Conservation (phyloP, 2,888 invertebrate species). For the Aelia acuminata region DNA sequence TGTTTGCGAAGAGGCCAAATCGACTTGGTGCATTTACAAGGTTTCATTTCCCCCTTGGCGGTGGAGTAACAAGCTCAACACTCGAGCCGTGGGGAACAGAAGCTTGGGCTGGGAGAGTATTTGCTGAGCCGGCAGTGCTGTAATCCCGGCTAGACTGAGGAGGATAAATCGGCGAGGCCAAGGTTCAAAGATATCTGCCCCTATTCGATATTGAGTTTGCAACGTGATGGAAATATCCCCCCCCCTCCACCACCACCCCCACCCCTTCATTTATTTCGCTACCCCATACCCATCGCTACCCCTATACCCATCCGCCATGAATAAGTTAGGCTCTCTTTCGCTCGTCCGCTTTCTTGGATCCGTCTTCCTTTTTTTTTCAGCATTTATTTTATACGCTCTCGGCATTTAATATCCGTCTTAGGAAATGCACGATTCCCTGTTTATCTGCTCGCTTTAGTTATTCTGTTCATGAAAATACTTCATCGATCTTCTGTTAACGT, state of each 20-base stretch:
- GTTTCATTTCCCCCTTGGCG: background rate
- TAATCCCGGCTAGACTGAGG: constrained; percentile 43
- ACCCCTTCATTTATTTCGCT: constrained; percentile 54
- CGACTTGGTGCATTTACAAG: constrained; percentile 1
- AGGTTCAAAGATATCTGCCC: constrained; percentile 46
- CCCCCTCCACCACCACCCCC: background rate
- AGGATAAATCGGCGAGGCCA: constrained; percentile 28
- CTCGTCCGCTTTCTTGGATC: constrained; percentile 30
- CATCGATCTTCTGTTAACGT: background rate
- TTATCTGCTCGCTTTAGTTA: background rate
- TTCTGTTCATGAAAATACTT: background rate
- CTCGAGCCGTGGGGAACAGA: constrained; percentile 4
- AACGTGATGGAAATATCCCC: constrained; percentile 53
- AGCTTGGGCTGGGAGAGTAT: background rate
- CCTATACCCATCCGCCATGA: constrained; percentile 49
- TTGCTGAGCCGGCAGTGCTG: constrained; percentile 1
- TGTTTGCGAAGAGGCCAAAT: constrained; percentile 23
- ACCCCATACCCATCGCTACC: constrained; percentile 46
- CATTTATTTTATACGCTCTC: constrained; percentile 27
- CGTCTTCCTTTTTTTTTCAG: constrained; percentile 39
- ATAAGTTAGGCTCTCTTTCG: constrained; percentile 49
- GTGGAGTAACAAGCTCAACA: background rate
- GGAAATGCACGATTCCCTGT: background rate
- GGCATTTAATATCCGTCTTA: constrained; percentile 39
- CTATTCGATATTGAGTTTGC: constrained; percentile 55